These are phyloP conservation scores for Nomada fucata DNA, from an alignment of 2,888 invertebrate genomes.

Conservation along the genomic window DNA sequence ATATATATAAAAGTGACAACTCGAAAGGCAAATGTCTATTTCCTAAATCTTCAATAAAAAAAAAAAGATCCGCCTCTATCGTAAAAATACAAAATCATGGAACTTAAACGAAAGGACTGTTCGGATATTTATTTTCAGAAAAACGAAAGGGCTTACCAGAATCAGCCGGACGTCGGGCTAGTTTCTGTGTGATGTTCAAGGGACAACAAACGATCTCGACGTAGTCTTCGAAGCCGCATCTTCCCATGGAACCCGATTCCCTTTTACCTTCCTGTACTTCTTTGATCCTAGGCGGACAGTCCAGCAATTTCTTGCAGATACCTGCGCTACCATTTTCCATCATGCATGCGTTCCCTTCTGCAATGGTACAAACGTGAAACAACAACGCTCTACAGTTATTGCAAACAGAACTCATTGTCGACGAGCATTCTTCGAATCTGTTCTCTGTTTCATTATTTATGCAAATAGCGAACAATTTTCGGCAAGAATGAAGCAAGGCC, in stretches of 20 bases:
- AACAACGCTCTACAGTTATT: neutral
- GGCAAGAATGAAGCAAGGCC: neutral
- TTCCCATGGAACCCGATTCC: slow-evolving; percentile 56
- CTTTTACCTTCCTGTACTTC: slow-evolving; percentile 71
- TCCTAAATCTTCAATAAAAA: neutral
- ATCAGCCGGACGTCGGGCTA: slow-evolving; percentile 71
- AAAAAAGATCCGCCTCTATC: too few relatives aligned
- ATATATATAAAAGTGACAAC: too few relatives aligned
- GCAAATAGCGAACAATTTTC: neutral
- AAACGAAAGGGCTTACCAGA: slow-evolving; percentile 63
- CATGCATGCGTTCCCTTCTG: slow-evolving; percentile 70
- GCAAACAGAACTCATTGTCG: neutral
- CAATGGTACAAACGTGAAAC: neutral
- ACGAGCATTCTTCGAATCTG: neutral
- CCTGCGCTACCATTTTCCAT: slow-evolving; percentile 69
- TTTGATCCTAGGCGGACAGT: slow-evolving; percentile 71
- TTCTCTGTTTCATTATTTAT: neutral
- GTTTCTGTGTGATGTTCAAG: slow-evolving; percentile 52
- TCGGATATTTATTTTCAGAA: neutral
- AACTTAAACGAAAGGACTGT: too few relatives aligned
- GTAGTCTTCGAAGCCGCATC: slow-evolving; percentile 84
- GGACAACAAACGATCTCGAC: slow-evolving; percentile 86
- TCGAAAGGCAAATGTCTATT: too few relatives aligned
- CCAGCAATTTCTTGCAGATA: slow-evolving; percentile 72
- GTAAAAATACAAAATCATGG: too few relatives aligned